phyloP scores from a whole-genome alignment of 1,140 invertebrate genomes.

The Ruditapes philippinarum region DNA sequence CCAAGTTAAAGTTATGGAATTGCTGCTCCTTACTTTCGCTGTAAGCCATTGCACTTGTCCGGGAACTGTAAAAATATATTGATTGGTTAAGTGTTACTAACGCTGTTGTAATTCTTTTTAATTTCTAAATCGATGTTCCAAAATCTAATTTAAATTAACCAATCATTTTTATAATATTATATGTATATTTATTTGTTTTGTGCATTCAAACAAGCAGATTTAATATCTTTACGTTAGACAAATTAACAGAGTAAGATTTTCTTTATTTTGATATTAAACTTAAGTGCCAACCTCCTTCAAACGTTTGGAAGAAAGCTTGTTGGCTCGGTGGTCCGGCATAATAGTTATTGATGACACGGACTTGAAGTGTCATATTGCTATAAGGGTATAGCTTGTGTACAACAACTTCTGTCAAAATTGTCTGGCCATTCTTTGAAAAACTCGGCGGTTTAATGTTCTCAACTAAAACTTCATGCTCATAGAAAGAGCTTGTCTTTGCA shows the following conservation, averaged over 20 bases:
- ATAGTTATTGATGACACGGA: conserved; percentile 76
- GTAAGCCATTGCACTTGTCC: conserved; percentile 95
- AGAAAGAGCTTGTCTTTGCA: conserved; percentile 44
- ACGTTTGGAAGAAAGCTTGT: conserved; percentile 65
- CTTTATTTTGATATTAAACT: no score
- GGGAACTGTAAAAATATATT: conserved; percentile 90
- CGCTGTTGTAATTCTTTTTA: no score
- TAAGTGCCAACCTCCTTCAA: conserved; percentile 78
- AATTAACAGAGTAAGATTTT: no score
- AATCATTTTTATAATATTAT: no score
- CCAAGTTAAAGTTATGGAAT: conserved; percentile 96
- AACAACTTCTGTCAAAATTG: neutral
- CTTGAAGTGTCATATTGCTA: conserved; percentile 70
- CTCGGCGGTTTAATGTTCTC: neutral
- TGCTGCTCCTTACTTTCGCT: conserved; percentile 95
- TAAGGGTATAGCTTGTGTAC: conserved; percentile 73
- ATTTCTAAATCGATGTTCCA: no score
- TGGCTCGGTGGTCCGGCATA: conserved; percentile 75
- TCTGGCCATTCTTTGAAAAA: neutral
- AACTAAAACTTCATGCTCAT: conserved; percentile 4
- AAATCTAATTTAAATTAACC: no score
- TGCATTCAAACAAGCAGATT: no score
- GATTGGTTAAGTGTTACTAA: no score
- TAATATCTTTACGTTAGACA: no score
- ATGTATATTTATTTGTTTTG: no score